Evolutionary conservation across 1,140 invertebrate species (phyloP).

Genomic region (Brachionus koreanus): DNA sequence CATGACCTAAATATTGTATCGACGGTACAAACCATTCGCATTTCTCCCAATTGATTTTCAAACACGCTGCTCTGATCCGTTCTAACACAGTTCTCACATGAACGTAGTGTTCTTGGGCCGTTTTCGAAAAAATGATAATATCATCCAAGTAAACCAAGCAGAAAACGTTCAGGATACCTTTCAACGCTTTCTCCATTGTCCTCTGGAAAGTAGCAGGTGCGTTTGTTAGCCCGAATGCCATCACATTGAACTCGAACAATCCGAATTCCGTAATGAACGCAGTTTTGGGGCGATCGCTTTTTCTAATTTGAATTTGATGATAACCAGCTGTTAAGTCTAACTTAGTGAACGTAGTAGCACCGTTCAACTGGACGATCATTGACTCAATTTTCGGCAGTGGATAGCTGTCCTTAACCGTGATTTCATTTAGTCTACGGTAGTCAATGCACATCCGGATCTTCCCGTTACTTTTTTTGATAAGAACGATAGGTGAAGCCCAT

Average conservation of each 20-base stretch:
- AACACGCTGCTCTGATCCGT: neutral
- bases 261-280: neutral
- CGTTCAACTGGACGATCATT: neutral
- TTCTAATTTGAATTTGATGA: neutral
- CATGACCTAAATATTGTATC: neutral
- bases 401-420: neutral
- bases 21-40: neutral
- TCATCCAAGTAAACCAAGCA: neutral
- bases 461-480: neutral
- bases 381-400: neutral
- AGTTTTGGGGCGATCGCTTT: neutral
- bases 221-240: neutral
- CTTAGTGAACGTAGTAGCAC: neutral
- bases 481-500: neutral
- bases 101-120: neutral
- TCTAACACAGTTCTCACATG: neutral
- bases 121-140: neutral
- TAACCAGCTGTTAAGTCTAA: neutral
- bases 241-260: neutral
- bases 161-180: neutral
- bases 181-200: neutral
- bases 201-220: neutral
- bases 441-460: neutral
- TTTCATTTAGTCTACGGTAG: neutral
- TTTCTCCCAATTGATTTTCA: neutral